A percentile compares a stretch with the other conserved stretches of the same genome.
Evolutionary conservation across 2,113 vertebrate genomes (phyloP).

Genomic region (Manacus vitellinus): DNA sequence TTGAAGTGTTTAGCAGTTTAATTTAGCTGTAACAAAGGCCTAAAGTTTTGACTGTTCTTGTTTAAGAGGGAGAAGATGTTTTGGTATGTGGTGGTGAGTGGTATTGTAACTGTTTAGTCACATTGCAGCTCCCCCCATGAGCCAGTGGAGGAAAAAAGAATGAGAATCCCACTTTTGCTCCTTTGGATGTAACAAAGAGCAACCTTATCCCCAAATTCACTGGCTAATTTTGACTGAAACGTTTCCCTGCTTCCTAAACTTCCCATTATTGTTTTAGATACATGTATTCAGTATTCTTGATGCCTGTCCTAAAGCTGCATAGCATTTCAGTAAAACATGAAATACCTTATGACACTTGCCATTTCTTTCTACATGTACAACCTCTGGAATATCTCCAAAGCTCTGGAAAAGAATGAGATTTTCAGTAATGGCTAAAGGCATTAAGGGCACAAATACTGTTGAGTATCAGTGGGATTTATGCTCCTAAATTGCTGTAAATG

Average conservation of each 20-base stretch:
- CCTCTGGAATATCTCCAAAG: constrained; percentile 51
- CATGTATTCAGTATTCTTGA: neutral
- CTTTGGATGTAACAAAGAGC: neutral
- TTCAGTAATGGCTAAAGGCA: constrained; percentile 46
- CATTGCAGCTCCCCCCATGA: neutral
- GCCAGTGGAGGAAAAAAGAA: neutral
- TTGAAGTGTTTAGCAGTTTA: neutral
- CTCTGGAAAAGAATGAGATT: constrained; percentile 44
- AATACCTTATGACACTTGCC: constrained; percentile 53
- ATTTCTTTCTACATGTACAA: constrained; percentile 27
- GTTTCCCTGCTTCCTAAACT: neutral
- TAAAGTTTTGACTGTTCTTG: neutral
- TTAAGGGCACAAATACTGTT: constrained; percentile 18
- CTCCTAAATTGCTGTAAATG: constrained; percentile 14
- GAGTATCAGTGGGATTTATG: constrained; percentile 37
- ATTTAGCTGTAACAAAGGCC: neutral
- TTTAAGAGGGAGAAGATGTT: neutral
- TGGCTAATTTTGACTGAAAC: neutral
- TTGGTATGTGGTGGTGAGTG: neutral
- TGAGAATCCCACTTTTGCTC: neutral
- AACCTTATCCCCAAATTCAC: neutral
- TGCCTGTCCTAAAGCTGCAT: constrained; percentile 36
- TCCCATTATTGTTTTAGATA: neutral
- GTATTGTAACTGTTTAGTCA: neutral
- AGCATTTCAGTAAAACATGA: neutral